Conservation (phyloP, 2,797 vertebrate genomes). For the Alca torda region DNA sequence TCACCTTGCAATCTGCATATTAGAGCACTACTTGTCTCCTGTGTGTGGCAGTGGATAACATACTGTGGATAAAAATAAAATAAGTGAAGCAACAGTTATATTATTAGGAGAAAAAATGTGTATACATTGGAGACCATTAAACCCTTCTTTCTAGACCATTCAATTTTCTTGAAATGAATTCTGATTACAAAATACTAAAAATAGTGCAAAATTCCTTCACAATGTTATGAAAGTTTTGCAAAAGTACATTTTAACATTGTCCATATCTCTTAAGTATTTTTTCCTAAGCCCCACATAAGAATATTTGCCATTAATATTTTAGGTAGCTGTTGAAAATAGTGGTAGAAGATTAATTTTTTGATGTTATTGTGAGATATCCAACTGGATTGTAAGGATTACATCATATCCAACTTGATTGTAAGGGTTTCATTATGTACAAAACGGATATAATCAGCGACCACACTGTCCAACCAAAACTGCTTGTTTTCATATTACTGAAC, state of each 20-base stretch:
- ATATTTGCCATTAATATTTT: neutral
- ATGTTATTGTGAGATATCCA: neutral
- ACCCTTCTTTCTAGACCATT: neutral
- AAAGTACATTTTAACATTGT: neutral
- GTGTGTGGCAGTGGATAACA: neutral
- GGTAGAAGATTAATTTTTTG: neutral
- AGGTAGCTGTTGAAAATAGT: neutral
- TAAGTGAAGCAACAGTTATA: neutral
- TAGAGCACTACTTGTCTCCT: neutral
- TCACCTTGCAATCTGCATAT: neutral
- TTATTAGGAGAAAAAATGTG: neutral
- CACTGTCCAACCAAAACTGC: neutral
- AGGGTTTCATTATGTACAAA: neutral
- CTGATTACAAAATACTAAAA: neutral
- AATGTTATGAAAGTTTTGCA: neutral
- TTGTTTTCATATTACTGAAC: neutral
- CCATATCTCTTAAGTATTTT: neutral
- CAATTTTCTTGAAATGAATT: neutral
- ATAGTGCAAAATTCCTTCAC: neutral
- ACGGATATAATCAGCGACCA: neutral
- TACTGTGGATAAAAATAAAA: neutral
- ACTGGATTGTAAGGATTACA: neutral
- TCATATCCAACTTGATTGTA: neutral
- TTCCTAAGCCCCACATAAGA: neutral
- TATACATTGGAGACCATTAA: neutral